phyloP scores from a whole-genome alignment of 1,140 invertebrate genomes.

The Muscidifurax raptorellus region DNA sequence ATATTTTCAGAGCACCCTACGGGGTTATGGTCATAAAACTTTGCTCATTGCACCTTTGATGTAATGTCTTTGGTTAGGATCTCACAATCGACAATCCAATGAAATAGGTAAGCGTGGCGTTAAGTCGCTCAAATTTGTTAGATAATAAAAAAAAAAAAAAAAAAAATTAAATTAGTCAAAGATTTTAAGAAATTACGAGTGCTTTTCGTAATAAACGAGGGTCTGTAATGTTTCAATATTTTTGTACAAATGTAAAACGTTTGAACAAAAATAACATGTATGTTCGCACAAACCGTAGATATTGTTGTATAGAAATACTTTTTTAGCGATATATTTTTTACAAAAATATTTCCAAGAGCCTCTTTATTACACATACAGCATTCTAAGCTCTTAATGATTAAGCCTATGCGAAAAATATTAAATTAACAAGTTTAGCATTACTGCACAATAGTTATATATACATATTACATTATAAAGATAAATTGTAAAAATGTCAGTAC shows the following conservation, averaged over 20 bases:
- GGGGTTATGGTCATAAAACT: constrained; percentile 72
- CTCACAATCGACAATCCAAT: constrained; percentile 26
- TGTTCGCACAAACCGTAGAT: not conserved
- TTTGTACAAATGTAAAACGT: not conserved
- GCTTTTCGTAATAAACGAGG: constrained; percentile 30
- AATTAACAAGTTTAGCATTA: not conserved
- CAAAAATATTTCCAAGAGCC: constrained; percentile 10
- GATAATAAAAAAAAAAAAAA: not conserved
- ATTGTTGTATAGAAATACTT: too few species aligned
- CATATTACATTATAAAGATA: constrained; percentile 23
- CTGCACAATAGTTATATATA: not conserved
- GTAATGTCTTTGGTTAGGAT: constrained; percentile 44
- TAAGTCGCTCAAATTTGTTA: not conserved
- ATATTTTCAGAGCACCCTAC: constrained; percentile 71
- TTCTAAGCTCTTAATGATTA: constrained; percentile 39
- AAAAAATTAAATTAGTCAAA: constrained; percentile 15
- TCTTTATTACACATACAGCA: constrained; percentile 19
- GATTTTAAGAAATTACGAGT: constrained; percentile 34
- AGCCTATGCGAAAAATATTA: not conserved
- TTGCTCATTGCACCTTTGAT: constrained; percentile 46
- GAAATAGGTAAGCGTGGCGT: constrained; percentile 52
- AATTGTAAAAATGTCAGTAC: constrained; percentile 20
- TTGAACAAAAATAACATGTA: not conserved
- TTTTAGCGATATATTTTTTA: too few species aligned
- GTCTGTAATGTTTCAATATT: not conserved